Percentiles rank a stretch among this genome's conserved stretches.
phyloP scores from a whole-genome alignment of 2,113 vertebrate genomes.

The Micronisus gabar region DNA sequence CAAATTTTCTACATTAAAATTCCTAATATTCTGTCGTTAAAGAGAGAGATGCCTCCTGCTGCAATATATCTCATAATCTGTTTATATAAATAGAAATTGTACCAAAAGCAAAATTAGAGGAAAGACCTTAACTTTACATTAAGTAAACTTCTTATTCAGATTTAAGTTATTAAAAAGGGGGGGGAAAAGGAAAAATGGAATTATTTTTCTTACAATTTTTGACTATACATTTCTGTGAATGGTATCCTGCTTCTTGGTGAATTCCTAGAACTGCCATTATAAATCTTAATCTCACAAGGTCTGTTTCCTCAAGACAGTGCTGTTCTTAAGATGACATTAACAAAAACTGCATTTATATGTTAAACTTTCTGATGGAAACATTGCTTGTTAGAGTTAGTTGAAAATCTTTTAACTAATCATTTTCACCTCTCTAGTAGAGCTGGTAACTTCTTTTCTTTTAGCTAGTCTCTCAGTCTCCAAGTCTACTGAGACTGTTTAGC shows the following conservation, averaged over 20 bases:
- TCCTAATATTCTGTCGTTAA: neutral
- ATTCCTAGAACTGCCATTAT: neutral
- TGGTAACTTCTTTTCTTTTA: neutral
- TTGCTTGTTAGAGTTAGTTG: neutral
- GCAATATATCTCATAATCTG: neutral
- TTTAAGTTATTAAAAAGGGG: neutral
- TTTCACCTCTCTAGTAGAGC: neutral
- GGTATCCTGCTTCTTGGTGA: neutral
- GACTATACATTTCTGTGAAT: neutral
- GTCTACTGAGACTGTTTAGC: neutral
- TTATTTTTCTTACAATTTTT: neutral
- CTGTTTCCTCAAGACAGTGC: neutral
- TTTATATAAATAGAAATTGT: neutral
- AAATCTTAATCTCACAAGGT: neutral
- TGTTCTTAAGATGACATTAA: neutral
- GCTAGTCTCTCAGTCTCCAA: neutral
- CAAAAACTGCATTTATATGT: neutral
- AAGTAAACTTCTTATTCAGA: neutral
- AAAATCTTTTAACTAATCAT: neutral
- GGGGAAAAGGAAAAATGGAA: accelerated
- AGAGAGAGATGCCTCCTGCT: neutral
- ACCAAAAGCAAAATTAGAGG: neutral
- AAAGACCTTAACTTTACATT: neutral
- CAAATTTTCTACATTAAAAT: neutral
- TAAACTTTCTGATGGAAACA: neutral